These are phyloP conservation scores for Macropodus opercularis DNA, from an alignment of 2,797 vertebrate genomes.

Conservation along the genomic window DNA sequence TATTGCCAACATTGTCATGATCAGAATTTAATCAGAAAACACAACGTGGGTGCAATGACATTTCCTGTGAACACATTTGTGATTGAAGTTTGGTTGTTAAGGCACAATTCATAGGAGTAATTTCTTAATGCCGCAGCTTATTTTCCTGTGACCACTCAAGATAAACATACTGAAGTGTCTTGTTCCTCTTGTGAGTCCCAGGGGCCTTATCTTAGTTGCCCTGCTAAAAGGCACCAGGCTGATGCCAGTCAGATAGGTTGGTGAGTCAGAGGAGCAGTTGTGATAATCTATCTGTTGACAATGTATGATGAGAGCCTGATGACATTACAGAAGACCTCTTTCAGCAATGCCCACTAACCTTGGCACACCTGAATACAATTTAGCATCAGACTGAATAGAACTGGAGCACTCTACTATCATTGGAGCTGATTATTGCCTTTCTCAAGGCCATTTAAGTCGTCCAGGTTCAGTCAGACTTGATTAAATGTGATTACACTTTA, in stretches of 20 bases:
- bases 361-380: conserved; percentile 63
- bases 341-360: conserved; percentile 54
- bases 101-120: no score
- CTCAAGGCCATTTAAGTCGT: not conserved
- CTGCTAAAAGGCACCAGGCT: conserved; percentile 25
- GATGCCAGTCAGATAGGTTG: conserved; percentile 47
- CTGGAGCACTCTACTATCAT: no score
- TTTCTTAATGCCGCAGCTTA: no score
- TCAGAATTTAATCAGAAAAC: no score
- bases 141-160: conserved; percentile 14
- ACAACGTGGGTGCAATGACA: no score
- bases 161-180: conserved; percentile 19
- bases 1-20: no score
- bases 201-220: conserved; percentile 52
- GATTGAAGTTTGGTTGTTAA: not conserved
- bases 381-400: conserved; percentile 11
- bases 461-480: not conserved
- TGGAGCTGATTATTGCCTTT: no score
- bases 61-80: no score
- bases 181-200: conserved; percentile 14
- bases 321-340: conserved; percentile 57
- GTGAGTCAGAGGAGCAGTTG: conserved; percentile 53
- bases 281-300: conserved; percentile 50
- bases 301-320: conserved; percentile 56
- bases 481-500: conserved; percentile 1